Evolutionary conservation across 2,888 invertebrate genomes (phyloP).

Genomic region (Drosophila rubida): DNA sequence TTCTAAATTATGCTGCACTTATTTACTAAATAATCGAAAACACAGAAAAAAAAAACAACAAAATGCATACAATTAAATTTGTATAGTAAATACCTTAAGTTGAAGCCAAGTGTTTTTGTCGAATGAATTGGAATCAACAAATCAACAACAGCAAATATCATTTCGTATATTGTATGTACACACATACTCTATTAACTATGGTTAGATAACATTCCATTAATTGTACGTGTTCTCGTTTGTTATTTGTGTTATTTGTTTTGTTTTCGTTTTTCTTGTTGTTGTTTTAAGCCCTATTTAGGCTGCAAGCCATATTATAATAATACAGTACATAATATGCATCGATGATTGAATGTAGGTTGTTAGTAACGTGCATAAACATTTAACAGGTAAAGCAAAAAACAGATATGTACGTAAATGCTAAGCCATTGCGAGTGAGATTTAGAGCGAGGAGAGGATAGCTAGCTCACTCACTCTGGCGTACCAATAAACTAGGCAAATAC

Average conservation of each 20-base stretch:
- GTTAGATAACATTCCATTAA: conserved; percentile 12
- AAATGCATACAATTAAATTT: conserved; percentile 39
- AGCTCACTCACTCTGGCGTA: conserved; percentile 25
- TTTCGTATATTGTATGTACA: conserved; percentile 2
- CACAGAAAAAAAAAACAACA: conserved; percentile 35
- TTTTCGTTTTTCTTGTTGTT: background rate
- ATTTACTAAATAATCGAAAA: conserved; percentile 44
- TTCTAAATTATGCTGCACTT: conserved; percentile 24
- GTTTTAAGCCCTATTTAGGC: conserved; percentile 11
- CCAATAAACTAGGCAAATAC: conserved; percentile 49
- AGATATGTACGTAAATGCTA: conserved; percentile 56
- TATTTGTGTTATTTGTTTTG: background rate
- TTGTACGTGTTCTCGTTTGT: conserved; percentile 5
- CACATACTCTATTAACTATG: background rate
- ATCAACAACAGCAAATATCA: conserved; percentile 4
- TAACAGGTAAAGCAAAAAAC: conserved; percentile 65
- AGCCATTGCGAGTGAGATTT: conserved; percentile 12
- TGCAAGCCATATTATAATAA: conserved; percentile 17
- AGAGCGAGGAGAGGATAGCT: conserved; percentile 6
- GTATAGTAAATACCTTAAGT: conserved; percentile 39
- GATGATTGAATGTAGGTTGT: conserved; percentile 25
- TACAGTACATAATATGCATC: conserved; percentile 14
- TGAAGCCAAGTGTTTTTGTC: conserved; percentile 34
- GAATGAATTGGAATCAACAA: conserved; percentile 17
- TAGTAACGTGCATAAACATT: conserved; percentile 49